These are phyloP conservation scores for Matsumyia berberina DNA, from an alignment of 2,888 invertebrate species.

Conservation along the genomic window DNA sequence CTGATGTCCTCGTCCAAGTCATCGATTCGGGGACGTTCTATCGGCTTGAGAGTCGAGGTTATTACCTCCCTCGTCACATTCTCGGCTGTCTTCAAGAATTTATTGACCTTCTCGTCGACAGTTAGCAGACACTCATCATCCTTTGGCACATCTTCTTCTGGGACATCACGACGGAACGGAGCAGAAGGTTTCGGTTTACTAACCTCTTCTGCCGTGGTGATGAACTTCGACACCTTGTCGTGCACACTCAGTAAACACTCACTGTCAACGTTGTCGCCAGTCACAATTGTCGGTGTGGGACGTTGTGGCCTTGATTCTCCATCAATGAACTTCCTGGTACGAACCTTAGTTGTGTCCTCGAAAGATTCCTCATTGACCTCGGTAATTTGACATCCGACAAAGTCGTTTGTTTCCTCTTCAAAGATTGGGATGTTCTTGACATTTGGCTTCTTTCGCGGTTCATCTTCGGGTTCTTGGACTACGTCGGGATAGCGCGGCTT, in stretches of 20 bases:
- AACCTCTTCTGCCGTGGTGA: slow-evolving; percentile 85
- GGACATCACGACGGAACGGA: slow-evolving; percentile 81
- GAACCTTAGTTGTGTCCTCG: slow-evolving; percentile 83
- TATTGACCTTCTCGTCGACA: slow-evolving; percentile 88
- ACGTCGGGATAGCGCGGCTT: slow-evolving; percentile 90
- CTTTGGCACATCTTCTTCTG: slow-evolving; percentile 80
- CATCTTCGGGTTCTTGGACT: slow-evolving; percentile 91
- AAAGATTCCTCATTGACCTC: slow-evolving; percentile 85
- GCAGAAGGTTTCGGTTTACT: slow-evolving; percentile 83
- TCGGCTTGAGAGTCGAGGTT: slow-evolving; percentile 75
- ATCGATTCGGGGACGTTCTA: slow-evolving; percentile 85
- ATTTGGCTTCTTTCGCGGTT: slow-evolving; percentile 83
- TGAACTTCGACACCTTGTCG: slow-evolving; percentile 89
- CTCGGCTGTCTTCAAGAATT: slow-evolving; percentile 87
- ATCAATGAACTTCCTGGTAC: slow-evolving; percentile 82
- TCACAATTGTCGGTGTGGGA: slow-evolving; percentile 83
- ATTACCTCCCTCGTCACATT: slow-evolving; percentile 84
- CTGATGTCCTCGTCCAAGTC: slow-evolving; percentile 86
- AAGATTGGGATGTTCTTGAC: slow-evolving; percentile 85
- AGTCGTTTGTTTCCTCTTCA: slow-evolving; percentile 86
- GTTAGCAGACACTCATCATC: slow-evolving; percentile 87
- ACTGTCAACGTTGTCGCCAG: slow-evolving; percentile 86
- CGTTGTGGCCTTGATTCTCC: slow-evolving; percentile 57
- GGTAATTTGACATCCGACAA: slow-evolving; percentile 85
- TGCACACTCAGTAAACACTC: slow-evolving; percentile 88